Evolutionary conservation across 2,888 invertebrate species (phyloP), one percentile per base, ranked within the genome.

Genomic region (Cepaea hortensis): DNA sequence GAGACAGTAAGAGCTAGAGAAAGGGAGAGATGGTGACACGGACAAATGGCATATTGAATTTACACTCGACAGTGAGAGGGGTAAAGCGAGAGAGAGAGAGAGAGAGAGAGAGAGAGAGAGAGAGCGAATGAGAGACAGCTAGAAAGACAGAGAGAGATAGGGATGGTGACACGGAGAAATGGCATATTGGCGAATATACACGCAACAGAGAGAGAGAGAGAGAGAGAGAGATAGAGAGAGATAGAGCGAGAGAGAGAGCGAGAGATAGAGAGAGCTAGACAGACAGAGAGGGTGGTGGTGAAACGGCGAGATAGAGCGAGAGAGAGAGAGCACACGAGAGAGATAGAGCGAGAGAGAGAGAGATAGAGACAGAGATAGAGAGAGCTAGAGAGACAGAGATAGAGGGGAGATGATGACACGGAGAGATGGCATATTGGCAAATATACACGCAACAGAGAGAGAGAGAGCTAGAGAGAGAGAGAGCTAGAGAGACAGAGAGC

Each of bases 391-490:
- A 73, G 73, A 73, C 35, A 73, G 35, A 73, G 7, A 35, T n/a
- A n/a, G n/a, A n/a, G n/a, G 7, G 15, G 35, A 35, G 73, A 73
- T 5, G 35, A 35, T 7, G 7, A 73, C 7, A 23, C 7, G 15
- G n/a, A 35, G n/a, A 35, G 7, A 35, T 9, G 15, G 73, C 18
- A 65, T 50, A 76, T 11, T 11, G n/a, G 65, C 35, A 0, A 1
- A 35, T 35, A 35, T 35, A 35, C 35, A 35, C 35, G 72, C 70
- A 6, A 83, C 61, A 83, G 72, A 83, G 83, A 83, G 83, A 83
- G 83, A 70, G 3, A 70, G 20, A 70, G 6, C 1, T n/a, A 20
- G n/a, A 1, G 65, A 65, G 1, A 65, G 65, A 65, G 2, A 65
- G 65, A 73, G 73, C 23, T 23, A 73, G 4, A 73, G 73, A 73